These are phyloP conservation scores for Microctenopoma steveboyesi DNA, from an alignment of 2,797 vertebrate genomes.

Conservation along the genomic window DNA sequence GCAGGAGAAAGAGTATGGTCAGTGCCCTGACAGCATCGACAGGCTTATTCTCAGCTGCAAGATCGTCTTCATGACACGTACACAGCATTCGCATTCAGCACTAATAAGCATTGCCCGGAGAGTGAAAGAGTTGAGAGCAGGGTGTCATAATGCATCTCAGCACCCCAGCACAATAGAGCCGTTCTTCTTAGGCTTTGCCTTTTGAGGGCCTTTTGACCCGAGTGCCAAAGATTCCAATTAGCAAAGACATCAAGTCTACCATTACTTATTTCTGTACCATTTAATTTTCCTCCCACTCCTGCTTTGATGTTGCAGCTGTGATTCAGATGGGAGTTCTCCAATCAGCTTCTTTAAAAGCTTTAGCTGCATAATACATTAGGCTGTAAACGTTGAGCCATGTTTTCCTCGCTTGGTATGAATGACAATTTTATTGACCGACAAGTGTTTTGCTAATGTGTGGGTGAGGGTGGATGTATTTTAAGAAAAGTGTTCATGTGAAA, in stretches of 20 bases:
- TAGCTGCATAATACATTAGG: conserved; percentile 74
- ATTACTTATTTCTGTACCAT: conserved; percentile 78
- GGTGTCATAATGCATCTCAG: conserved; percentile 19
- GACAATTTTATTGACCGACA: conserved; percentile 55
- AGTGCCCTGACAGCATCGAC: conserved; percentile 25
- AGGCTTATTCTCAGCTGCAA: background rate
- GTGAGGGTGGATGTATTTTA: conserved; percentile 23
- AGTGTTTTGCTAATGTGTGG: conserved; percentile 1
- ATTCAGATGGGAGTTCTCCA: conserved; percentile 76
- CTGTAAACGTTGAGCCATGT: conserved; percentile 69
- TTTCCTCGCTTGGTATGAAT: conserved; percentile 46
- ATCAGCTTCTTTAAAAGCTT: conserved; percentile 74
- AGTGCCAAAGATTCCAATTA: conserved; percentile 76
- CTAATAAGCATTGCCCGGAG: background rate
- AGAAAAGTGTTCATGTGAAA: conserved; percentile 6
- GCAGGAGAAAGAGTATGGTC: conserved; percentile 31
- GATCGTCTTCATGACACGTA: conserved; percentile 28
- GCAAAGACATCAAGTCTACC: conserved; percentile 74
- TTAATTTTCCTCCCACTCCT: conserved; percentile 76
- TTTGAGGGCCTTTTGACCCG: conserved; percentile 65
- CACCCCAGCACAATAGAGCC: conserved; percentile 17
- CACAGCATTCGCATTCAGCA: background rate
- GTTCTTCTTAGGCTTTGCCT: conserved; percentile 27
- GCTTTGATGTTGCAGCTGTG: conserved; percentile 75
- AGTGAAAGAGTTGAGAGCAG: conserved; percentile 3